Percentiles rank a stretch among this genome's conserved stretches.
phyloP scores from a whole-genome alignment of 2,888 invertebrate genomes.

The Nomada hirtipes region DNA sequence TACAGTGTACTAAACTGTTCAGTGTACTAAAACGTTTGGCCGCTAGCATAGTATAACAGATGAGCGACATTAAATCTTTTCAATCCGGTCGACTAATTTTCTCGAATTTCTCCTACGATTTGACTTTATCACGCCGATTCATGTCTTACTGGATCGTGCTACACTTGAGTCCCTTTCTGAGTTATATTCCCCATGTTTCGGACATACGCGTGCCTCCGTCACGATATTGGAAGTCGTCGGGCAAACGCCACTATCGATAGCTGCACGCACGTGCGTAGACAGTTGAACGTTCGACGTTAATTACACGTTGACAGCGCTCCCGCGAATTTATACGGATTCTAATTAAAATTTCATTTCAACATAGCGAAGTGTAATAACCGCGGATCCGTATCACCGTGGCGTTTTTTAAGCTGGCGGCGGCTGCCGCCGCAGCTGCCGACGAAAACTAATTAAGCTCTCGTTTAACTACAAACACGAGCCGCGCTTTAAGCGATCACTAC shows the following conservation, averaged over 20 bases:
- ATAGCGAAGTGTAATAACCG: constrained; percentile 63
- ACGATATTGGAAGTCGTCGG: neutral
- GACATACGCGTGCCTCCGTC: neutral
- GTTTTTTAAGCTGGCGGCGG: constrained; percentile 60
- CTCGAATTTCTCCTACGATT: too few relatives aligned
- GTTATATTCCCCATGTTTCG: neutral
- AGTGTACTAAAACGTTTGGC: too few relatives aligned
- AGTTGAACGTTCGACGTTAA: constrained; percentile 56
- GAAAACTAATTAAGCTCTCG: constrained; percentile 74
- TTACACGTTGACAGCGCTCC: constrained; percentile 57
- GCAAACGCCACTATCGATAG: constrained; percentile 1
- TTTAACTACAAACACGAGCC: constrained; percentile 66
- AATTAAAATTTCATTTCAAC: constrained; percentile 70
- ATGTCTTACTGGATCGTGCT: too few relatives aligned
- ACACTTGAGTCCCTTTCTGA: neutral
- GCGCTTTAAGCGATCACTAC: constrained; percentile 62
- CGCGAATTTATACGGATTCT: constrained; percentile 63
- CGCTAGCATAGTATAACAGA: too few relatives aligned
- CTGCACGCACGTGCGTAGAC: constrained; percentile 2
- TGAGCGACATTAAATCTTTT: too few relatives aligned
- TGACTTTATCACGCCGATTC: too few relatives aligned
- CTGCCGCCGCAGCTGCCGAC: constrained; percentile 67
- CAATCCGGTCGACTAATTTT: too few relatives aligned
- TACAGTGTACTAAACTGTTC: too few relatives aligned
- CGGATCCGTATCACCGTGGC: constrained; percentile 58